Conservation (phyloP, 2,888 invertebrate species). For the Phoenoteleia sp. region DNA sequence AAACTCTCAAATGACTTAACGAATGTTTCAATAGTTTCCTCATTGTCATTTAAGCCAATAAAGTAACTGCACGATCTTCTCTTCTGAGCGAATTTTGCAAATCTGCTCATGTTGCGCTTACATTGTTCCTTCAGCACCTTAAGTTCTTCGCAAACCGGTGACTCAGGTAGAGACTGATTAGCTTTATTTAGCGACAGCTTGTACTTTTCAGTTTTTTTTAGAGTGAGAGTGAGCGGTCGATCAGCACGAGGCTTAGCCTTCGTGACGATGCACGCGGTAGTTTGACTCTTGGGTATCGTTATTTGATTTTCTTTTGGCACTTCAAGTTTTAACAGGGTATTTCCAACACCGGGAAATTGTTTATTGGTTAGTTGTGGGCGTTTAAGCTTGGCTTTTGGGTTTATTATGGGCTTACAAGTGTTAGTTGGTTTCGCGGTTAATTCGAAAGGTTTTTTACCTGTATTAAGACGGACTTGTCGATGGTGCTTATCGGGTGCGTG, state of each 20-base stretch:
- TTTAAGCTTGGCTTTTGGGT: constrained; percentile 81
- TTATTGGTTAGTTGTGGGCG: constrained; percentile 82
- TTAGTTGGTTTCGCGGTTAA: constrained; percentile 83
- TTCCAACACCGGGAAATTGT: constrained; percentile 80
- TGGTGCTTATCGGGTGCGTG: constrained; percentile 88
- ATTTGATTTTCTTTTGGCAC: constrained; percentile 76
- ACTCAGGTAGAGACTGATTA: constrained; percentile 92
- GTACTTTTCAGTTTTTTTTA: constrained; percentile 85
- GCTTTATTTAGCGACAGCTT: constrained; percentile 84
- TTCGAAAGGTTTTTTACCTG: constrained; percentile 84
- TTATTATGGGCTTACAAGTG: constrained; percentile 83
- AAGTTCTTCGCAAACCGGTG: constrained; percentile 93
- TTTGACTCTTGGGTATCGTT: constrained; percentile 81
- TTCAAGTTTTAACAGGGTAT: constrained; percentile 80
- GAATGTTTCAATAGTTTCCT: constrained; percentile 79
- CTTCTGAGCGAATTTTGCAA: constrained; percentile 86
- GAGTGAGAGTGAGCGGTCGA: constrained; percentile 83
- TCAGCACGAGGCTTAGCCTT: constrained; percentile 76
- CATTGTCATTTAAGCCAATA: constrained; percentile 88
- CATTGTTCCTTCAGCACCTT: constrained; percentile 86
- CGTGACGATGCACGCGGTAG: constrained; percentile 81
- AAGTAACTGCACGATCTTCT: constrained; percentile 90
- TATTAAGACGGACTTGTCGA: constrained; percentile 81
- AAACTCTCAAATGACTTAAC: constrained; percentile 84
- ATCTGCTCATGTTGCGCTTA: constrained; percentile 84